Conservation (phyloP, 2,888 invertebrate species). For the Amphipyra tragopoginis region DNA sequence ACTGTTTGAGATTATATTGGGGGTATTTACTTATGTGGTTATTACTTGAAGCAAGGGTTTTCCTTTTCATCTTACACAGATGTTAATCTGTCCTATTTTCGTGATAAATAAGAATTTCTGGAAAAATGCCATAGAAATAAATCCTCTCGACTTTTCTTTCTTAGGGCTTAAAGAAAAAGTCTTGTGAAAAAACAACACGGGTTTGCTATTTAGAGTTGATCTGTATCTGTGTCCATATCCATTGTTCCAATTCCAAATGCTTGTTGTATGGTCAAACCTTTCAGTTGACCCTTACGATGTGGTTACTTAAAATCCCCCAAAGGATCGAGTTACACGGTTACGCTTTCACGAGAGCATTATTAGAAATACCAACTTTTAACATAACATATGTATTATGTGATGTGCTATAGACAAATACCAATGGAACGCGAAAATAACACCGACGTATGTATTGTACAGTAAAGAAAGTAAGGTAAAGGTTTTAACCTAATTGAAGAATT, state of each 20-base stretch:
- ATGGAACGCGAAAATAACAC: conserved; percentile 25
- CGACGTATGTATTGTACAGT: background rate
- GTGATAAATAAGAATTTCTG: background rate
- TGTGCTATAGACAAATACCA: conserved; percentile 32
- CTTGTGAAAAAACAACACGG: conserved; percentile 12
- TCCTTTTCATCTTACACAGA: too few relatives aligned
- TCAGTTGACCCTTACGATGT: conserved; percentile 83
- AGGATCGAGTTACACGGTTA: conserved; percentile 83
- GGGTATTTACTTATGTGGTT: too few relatives aligned
- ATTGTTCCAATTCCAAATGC: conserved; percentile 66
- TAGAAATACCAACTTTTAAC: conserved; percentile 60
- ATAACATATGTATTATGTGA: conserved; percentile 53
- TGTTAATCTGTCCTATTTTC: too few relatives aligned
- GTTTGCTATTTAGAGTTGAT: conserved; percentile 32
- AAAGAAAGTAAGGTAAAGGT: background rate
- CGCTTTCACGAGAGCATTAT: conserved; percentile 81
- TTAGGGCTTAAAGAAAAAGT: background rate
- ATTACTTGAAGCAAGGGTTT: too few relatives aligned
- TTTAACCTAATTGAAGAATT: conserved; percentile 35
- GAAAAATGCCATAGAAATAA: background rate
- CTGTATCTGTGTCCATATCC: conserved; percentile 47
- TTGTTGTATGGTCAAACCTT: conserved; percentile 84
- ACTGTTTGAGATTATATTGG: too few relatives aligned
- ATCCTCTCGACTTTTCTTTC: background rate
- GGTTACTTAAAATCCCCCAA: conserved; percentile 81